phyloP scores from a whole-genome alignment of 2,888 invertebrate genomes.

The Geotrupes spiniger region DNA sequence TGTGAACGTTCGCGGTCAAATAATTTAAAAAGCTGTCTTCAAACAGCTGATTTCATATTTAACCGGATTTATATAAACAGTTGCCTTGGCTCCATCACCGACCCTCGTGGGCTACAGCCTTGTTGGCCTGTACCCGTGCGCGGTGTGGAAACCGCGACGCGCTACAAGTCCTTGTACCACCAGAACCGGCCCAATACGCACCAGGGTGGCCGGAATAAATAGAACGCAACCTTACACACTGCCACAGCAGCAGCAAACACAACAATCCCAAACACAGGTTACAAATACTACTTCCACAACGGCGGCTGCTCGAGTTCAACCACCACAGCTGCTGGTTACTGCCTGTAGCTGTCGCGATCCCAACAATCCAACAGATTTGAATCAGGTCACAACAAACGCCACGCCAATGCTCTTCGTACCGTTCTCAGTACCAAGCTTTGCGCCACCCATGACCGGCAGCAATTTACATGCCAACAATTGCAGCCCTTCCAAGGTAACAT shows the following conservation, averaged over 20 bases:
- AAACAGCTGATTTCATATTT: slow-evolving; percentile 23
- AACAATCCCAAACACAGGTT: slow-evolving; percentile 30
- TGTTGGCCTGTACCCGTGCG: slow-evolving; percentile 57
- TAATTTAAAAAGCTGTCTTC: slow-evolving; percentile 12
- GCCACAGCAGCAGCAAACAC: slow-evolving; percentile 27
- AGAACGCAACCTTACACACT: slow-evolving; percentile 32
- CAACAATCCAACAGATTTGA: slow-evolving; percentile 26
- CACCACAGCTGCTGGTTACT: slow-evolving; percentile 39
- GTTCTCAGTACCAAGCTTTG: slow-evolving; percentile 50
- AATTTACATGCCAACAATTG: slow-evolving; percentile 47
- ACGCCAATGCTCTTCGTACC: slow-evolving; percentile 54
- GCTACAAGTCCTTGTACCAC: slow-evolving; percentile 26
- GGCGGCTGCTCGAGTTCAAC: slow-evolving; percentile 37
- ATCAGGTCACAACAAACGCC: slow-evolving; percentile 28
- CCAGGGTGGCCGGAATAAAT: slow-evolving; percentile 26
- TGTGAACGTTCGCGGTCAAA: slow-evolving; percentile 22
- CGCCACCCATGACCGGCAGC: slow-evolving; percentile 46
- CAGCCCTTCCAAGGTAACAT: slow-evolving; percentile 48
- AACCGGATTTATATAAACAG: slow-evolving; percentile 35
- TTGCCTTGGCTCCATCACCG: slow-evolving; percentile 52
- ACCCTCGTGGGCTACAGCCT: slow-evolving; percentile 55
- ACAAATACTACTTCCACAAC: slow-evolving; percentile 28
- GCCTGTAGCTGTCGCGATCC: slow-evolving; percentile 44
- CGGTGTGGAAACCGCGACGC: slow-evolving; percentile 52
- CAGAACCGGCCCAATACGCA: slow-evolving; percentile 30